These are phyloP conservation scores for Ibidorhyncha struthersii DNA, from an alignment of 2,113 vertebrate species.

Conservation along the genomic window DNA sequence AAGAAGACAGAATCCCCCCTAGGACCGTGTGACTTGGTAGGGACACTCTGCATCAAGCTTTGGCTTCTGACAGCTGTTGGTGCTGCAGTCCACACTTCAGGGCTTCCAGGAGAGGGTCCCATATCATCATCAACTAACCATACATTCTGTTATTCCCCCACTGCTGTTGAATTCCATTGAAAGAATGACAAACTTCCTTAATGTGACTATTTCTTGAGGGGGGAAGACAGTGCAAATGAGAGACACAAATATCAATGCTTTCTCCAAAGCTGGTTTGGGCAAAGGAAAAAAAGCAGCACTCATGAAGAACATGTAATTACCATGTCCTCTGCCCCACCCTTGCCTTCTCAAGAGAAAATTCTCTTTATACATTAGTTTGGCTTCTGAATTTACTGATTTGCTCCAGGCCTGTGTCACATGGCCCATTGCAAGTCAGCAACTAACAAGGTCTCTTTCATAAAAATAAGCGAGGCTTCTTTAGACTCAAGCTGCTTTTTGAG, in stretches of 20 bases:
- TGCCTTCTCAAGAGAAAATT: slow-evolving; percentile 33
- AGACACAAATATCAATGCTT: neutral
- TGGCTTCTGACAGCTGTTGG: neutral
- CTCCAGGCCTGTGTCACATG: slow-evolving; percentile 20
- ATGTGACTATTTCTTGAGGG: neutral
- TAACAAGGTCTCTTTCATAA: neutral
- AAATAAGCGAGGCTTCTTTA: neutral
- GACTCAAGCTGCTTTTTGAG: neutral
- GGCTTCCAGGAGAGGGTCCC: neutral
- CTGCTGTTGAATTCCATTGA: neutral
- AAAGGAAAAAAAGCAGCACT: neutral
- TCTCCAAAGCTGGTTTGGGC: neutral
- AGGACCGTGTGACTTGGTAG: rapidly evolving
- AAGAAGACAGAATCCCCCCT: neutral
- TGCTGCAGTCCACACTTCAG: neutral
- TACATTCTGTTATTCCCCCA: neutral
- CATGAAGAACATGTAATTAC: slow-evolving; percentile 16
- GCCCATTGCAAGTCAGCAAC: neutral
- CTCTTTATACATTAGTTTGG: neutral
- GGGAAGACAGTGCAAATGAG: neutral
- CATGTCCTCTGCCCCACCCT: slow-evolving; percentile 1
- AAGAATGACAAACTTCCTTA: neutral
- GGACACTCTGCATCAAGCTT: rapidly evolving
- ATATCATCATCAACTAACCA: neutral
- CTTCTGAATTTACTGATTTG: slow-evolving; percentile 31